Conservation (phyloP, 1,140 invertebrate genomes). For the Lucilia cuprina region DNA sequence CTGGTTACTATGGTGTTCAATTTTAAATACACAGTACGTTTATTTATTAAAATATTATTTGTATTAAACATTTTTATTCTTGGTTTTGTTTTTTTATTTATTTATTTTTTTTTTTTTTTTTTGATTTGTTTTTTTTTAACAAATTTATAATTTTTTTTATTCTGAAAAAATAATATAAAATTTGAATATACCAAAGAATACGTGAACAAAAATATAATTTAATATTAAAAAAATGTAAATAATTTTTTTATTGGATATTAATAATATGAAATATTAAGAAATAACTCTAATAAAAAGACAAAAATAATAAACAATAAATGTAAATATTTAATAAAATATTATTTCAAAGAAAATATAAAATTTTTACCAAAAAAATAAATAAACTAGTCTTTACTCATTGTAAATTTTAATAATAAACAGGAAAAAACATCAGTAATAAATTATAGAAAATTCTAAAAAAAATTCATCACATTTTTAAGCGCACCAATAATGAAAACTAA, state of each 20-base stretch:
- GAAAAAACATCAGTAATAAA: neutral
- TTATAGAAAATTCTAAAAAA: neutral
- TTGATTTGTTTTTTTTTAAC: neutral
- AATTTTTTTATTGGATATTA: neutral
- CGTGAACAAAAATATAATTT: constrained; percentile 18
- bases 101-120: neutral
- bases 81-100: neutral
- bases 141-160: too few relatives aligned
- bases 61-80: too few relatives aligned
- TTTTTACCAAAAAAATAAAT: neutral
- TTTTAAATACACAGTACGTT: neutral
- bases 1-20: neutral
- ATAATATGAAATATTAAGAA: neutral
- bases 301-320: constrained; percentile 7
- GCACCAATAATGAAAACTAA: neutral
- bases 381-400: neutral
- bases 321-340: constrained; percentile 8
- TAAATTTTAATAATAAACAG: neutral
- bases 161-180: neutral
- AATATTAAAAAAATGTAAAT: constrained; percentile 25
- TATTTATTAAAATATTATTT: neutral
- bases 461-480: constrained; percentile 25
- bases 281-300: neutral
- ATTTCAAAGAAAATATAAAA: neutral
- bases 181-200: constrained; percentile 18